Conservation (phyloP, 2,113 vertebrate species). For the Neotragus pygmaeus region DNA sequence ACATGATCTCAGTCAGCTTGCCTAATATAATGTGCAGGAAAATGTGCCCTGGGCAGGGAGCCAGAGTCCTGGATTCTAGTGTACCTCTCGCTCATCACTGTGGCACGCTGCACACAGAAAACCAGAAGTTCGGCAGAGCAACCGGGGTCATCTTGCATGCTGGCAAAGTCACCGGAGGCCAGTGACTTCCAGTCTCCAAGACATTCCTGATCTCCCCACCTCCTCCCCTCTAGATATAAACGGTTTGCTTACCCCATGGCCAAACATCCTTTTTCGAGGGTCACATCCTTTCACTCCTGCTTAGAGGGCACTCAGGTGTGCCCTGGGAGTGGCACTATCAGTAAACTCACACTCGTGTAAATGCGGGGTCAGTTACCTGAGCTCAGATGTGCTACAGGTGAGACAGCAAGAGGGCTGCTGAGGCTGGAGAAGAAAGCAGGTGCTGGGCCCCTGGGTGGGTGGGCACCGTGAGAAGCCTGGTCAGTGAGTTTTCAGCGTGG, state of each 20-base stretch:
- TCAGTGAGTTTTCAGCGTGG: background rate
- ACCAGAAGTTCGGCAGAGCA: background rate
- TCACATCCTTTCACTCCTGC: background rate
- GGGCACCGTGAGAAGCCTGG: accelerated
- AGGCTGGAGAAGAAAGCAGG: background rate
- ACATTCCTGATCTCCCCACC: background rate
- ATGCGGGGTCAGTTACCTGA: background rate
- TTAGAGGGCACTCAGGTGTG: background rate
- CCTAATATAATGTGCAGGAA: background rate
- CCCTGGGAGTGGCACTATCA: background rate
- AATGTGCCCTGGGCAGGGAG: background rate
- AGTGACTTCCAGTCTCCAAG: background rate
- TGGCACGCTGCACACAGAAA: background rate
- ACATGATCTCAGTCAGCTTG: background rate
- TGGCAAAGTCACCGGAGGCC: background rate
- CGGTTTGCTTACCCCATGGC: background rate
- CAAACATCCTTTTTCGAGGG: background rate
- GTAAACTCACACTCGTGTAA: background rate
- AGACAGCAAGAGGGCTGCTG: background rate
- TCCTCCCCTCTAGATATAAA: background rate
- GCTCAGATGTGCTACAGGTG: background rate
- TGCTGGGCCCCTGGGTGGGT: background rate
- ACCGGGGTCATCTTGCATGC: background rate
- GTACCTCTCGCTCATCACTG: background rate
- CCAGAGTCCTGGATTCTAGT: background rate